These are phyloP conservation scores for Amphibalanus amphitrite DNA, from an alignment of 1,140 invertebrate species.

Conservation along the genomic window DNA sequence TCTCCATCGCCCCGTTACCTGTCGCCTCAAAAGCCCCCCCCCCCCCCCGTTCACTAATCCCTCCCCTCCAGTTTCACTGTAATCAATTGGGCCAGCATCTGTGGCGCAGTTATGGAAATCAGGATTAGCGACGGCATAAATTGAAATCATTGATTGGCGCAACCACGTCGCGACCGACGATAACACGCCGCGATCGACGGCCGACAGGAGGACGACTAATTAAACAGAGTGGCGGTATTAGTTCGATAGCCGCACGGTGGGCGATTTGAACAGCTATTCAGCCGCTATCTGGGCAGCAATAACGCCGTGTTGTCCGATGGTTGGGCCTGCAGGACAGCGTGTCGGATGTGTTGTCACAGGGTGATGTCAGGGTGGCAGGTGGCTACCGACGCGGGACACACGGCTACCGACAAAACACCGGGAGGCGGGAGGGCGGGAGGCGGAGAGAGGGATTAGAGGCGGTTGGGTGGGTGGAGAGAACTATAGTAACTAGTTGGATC, in stretches of 20 bases:
- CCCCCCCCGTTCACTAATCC: too few relatives aligned
- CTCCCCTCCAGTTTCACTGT: neutral
- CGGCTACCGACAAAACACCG: too few relatives aligned
- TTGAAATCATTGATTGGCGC: neutral
- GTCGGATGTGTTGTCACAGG: too few relatives aligned
- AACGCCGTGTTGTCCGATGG: neutral
- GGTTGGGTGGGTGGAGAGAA: too few relatives aligned
- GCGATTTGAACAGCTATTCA: neutral
- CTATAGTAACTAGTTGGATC: too few relatives aligned
- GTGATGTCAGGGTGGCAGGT: too few relatives aligned
- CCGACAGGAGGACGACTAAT: neutral
- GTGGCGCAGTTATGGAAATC: neutral
- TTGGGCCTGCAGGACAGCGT: too few relatives aligned
- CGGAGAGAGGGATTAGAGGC: too few relatives aligned
- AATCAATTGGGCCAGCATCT: neutral
- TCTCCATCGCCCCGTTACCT: too few relatives aligned
- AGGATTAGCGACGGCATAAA: neutral
- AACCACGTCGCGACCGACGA: neutral
- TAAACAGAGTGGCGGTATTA: neutral
- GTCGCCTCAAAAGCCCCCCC: too few relatives aligned
- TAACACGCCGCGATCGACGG: neutral
- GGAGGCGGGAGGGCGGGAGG: too few relatives aligned
- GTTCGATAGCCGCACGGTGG: neutral
- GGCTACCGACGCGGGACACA: too few relatives aligned
- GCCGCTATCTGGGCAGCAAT: neutral